Conservation (phyloP, 2,888 invertebrate genomes). For the Tetranychus piercei region DNA sequence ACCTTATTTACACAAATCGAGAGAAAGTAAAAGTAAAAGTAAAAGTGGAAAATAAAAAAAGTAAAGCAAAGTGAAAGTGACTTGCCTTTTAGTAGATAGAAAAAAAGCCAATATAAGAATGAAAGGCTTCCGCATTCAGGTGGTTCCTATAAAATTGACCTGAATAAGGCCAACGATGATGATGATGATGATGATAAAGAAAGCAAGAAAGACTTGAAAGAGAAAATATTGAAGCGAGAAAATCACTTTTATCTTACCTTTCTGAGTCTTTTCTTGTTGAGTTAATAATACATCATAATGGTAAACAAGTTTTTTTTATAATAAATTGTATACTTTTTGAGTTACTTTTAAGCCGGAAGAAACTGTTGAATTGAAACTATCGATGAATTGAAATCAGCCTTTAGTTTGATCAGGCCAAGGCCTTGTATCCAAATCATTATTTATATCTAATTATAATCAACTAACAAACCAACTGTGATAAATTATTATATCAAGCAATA, state of each 20-base stretch:
- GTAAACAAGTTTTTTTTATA: too few species aligned
- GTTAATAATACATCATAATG: too few species aligned
- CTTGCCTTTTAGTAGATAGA: not conserved
- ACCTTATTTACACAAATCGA: too few species aligned
- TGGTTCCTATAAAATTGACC: not conserved
- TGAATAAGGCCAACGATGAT: not conserved
- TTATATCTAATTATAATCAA: not conserved
- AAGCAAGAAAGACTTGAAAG: not conserved
- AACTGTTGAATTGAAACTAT: not conserved
- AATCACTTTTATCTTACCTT: not conserved
- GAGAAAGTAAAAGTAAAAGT: constrained; percentile 2
- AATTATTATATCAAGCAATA: not conserved
- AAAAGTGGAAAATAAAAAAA: not conserved
- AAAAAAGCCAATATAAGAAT: not conserved
- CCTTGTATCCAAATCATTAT: not conserved
- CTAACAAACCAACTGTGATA: not conserved
- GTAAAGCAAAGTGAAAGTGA: not conserved
- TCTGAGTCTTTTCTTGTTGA: not conserved
- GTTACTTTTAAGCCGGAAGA: not conserved
- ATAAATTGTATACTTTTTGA: not conserved
- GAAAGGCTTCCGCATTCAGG: not conserved
- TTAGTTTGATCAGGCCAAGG: not conserved
- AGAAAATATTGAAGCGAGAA: not conserved
- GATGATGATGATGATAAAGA: not conserved
- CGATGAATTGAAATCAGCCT: not conserved